phyloP scores from a whole-genome alignment of 2,113 vertebrate genomes.

The Chamaetylas fuelleborni region DNA sequence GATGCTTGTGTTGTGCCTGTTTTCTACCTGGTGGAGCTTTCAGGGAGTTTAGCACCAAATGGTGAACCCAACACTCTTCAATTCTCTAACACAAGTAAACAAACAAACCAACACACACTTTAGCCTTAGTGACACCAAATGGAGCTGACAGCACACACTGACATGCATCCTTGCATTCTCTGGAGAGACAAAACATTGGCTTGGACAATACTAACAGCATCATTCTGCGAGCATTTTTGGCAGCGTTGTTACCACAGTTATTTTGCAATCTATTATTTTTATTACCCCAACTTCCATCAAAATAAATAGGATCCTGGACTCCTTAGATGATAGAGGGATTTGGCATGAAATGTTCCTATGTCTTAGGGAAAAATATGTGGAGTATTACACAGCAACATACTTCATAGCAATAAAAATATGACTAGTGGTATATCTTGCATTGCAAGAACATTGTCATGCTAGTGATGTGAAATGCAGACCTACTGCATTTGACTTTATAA shows the following conservation, averaged over 20 bases:
- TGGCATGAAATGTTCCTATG: neutral
- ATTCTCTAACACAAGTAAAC: neutral
- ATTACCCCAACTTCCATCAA: neutral
- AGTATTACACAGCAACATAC: neutral
- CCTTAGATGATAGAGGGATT: neutral
- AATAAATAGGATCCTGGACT: neutral
- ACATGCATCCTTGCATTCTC: neutral
- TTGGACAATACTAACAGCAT: neutral
- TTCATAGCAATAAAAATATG: neutral
- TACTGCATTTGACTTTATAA: neutral
- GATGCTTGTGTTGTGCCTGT: neutral
- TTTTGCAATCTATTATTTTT: slow-evolving; percentile 6
- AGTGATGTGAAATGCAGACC: neutral
- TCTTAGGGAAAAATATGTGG: neutral
- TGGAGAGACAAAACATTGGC: neutral
- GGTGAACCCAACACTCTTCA: neutral
- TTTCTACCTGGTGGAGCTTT: neutral
- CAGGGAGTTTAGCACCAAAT: neutral
- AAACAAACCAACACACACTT: neutral
- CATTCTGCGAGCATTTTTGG: neutral
- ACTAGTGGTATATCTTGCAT: neutral
- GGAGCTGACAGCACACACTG: neutral
- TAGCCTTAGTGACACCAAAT: neutral
- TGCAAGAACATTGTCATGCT: neutral
- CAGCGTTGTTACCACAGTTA: neutral